A percentile compares a stretch with the other conserved stretches of the same genome.
phyloP scores from a whole-genome alignment of 2,113 vertebrate genomes.

The Oncorhynchus tshawytscha region DNA sequence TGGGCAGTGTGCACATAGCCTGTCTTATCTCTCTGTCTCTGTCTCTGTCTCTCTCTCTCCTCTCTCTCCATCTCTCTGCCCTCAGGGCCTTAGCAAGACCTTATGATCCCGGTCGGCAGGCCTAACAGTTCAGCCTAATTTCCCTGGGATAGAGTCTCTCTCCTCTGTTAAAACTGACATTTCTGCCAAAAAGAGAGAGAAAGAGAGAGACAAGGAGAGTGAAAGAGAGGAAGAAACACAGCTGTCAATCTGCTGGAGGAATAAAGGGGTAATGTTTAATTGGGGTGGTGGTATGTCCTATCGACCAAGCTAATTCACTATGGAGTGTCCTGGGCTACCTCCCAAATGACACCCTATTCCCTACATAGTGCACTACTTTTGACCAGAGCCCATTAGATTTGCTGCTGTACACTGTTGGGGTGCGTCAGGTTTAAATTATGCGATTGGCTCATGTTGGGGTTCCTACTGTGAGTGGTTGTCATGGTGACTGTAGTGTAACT shows the following conservation, averaged over 20 bases:
- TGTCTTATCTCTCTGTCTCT: neutral
- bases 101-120: neutral
- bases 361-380: too few species aligned
- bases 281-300: constrained; percentile 33
- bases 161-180: constrained; percentile 16
- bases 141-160: neutral
- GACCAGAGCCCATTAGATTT: constrained; percentile 1
- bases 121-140: constrained; percentile 9
- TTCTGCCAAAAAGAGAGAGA: neutral
- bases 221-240: constrained; percentile 16
- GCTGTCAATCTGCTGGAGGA: constrained; percentile 27
- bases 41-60: neutral
- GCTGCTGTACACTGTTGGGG: neutral
- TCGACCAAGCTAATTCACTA: constrained; percentile 3
- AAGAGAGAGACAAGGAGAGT: constrained; percentile 2
- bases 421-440: neutral
- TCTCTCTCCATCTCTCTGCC: constrained; percentile 2
- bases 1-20: too few species aligned
- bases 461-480: neutral
- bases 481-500: neutral
- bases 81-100: neutral
- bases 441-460: neutral
- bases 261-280: constrained; percentile 30
- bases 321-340: neutral
- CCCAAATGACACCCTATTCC: too few species aligned